A percentile compares a stretch with the other conserved stretches of the same genome.
Conservation (phyloP, 2,888 invertebrate species). For the Cosmopolites sordidus region DNA sequence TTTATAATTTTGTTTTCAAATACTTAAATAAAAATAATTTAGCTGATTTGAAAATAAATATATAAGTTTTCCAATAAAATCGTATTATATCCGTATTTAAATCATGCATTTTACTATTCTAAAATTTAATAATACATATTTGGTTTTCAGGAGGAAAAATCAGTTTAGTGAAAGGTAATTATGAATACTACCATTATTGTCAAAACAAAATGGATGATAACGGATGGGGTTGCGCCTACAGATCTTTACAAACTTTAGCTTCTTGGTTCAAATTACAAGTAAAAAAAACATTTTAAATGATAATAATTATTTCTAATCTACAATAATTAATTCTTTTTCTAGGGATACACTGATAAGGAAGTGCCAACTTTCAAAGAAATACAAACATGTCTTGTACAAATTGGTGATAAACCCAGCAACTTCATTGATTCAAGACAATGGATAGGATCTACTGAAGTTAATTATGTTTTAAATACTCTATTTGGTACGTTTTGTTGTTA, state of each 20-base stretch:
- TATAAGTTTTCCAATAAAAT: too few relatives aligned
- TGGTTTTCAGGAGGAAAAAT: constrained; percentile 48
- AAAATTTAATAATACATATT: too few relatives aligned
- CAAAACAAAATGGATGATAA: constrained; percentile 91
- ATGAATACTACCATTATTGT: constrained; percentile 95
- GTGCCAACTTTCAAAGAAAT: constrained; percentile 83
- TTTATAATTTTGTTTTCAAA: too few relatives aligned
- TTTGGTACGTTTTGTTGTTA: constrained; percentile 44
- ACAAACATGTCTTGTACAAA: constrained; percentile 88
- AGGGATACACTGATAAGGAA: constrained; percentile 68
- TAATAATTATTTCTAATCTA: not conserved
- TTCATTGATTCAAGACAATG: constrained; percentile 92
- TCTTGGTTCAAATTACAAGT: constrained; percentile 92
- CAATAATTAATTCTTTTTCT: constrained; percentile 34
- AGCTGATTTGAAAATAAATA: too few relatives aligned
- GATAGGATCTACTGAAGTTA: constrained; percentile 98
- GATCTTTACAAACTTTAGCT: constrained; percentile 92
- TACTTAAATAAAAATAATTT: too few relatives aligned
- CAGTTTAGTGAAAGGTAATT: constrained; percentile 73
- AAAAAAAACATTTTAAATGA: not conserved
- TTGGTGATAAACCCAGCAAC: constrained; percentile 84
- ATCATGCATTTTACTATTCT: too few relatives aligned
- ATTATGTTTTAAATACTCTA: constrained; percentile 82
- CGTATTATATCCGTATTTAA: too few relatives aligned
- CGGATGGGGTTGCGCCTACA: constrained; percentile 99